Evolutionary conservation across 2,113 vertebrate species (phyloP).

Genomic region (Pampusana beccarii): DNA sequence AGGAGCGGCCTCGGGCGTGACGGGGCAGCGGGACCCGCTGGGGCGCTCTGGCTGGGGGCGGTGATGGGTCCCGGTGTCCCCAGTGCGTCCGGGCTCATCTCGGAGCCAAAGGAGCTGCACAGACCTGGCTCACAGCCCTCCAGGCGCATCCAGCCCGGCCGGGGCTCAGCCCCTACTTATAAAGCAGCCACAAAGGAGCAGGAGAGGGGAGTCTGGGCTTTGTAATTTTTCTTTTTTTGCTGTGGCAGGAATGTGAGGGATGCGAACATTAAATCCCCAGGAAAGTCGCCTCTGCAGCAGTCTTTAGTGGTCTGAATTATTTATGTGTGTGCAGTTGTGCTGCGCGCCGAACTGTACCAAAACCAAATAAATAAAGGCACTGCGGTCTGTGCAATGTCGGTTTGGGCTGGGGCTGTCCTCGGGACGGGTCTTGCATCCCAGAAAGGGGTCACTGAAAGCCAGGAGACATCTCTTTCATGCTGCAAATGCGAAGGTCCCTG

Average conservation of each 20-base stretch:
- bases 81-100: not conserved
- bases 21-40: not conserved
- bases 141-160: not conserved
- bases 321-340: constrained; percentile 29
- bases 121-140: not conserved
- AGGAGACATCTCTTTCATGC: not conserved
- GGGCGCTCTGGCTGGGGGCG: not conserved
- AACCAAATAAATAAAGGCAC: accelerated
- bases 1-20: not conserved
- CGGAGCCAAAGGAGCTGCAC: not conserved
- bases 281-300: not conserved
- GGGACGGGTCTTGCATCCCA: accelerated
- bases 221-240: constrained; percentile 62
- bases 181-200: not conserved
- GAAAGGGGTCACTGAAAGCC: not conserved
- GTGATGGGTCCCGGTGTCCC: not conserved
- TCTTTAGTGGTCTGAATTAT: constrained; percentile 64
- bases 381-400: accelerated
- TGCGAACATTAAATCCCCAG: constrained; percentile 30
- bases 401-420: accelerated
- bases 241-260: constrained; percentile 44
- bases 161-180: not conserved
- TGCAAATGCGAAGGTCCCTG: not conserved
- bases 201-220: constrained; percentile 14
- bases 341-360: accelerated